A percentile compares a stretch with the other conserved stretches of the same genome.
Conservation (phyloP, 2,113 vertebrate species). For the Boleophthalmus pectinirostris region DNA sequence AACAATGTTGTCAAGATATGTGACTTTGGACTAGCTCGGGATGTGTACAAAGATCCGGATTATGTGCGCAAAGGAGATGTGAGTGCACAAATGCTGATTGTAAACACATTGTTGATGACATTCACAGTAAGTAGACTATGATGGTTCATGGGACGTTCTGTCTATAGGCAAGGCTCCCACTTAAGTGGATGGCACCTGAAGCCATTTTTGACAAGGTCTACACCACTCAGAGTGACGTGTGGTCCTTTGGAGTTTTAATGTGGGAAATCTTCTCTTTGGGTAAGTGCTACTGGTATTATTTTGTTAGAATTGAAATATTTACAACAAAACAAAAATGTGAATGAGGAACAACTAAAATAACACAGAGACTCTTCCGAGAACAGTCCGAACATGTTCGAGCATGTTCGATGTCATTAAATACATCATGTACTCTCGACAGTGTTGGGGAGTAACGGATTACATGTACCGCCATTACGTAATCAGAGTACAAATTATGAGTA, state of each 20-base stretch:
- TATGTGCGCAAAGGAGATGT: slow-evolving; percentile 95
- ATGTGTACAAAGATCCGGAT: slow-evolving; percentile 93
- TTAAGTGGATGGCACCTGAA: slow-evolving; percentile 97
- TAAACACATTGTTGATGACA: neutral
- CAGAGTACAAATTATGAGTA: too few species aligned
- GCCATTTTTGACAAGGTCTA: slow-evolving; percentile 96
- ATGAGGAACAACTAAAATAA: too few species aligned
- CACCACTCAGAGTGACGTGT: slow-evolving; percentile 93
- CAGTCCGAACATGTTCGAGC: too few species aligned
- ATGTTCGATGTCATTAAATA: too few species aligned
- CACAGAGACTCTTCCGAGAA: too few species aligned
- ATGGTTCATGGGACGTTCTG: neutral
- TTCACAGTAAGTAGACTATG: neutral
- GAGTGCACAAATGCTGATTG: slow-evolving; percentile 56
- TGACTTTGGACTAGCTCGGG: slow-evolving; percentile 92
- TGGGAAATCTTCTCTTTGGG: slow-evolving; percentile 97
- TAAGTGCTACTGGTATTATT: slow-evolving; percentile 62
- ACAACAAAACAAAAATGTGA: too few species aligned
- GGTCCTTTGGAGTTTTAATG: slow-evolving; percentile 92
- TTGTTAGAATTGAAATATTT: too few species aligned
- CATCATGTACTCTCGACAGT: too few species aligned
- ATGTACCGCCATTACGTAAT: too few species aligned
- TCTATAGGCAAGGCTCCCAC: slow-evolving; percentile 86
- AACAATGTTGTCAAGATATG: slow-evolving; percentile 97
- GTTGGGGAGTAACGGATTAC: too few species aligned